Evolutionary conservation across 92 coral and sea anemone genomes (phyloP), one percentile per base, ranked within the genome.

Genomic region (Paragorgia papillata): DNA sequence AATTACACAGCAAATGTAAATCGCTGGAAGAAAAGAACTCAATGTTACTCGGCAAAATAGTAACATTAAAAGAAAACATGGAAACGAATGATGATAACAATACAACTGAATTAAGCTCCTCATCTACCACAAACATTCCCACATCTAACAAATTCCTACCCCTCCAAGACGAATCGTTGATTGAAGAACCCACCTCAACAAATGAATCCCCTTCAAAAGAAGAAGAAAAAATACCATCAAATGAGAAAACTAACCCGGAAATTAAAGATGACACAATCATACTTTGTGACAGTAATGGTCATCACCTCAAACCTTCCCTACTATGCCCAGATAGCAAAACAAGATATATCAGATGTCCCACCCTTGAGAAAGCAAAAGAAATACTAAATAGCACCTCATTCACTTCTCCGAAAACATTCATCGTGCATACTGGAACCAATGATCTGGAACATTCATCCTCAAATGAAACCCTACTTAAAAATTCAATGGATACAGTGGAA

Each of bases 241-340:
- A n/a, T n/a, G n/a, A n/a, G n/a, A n/a, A n/a, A n/a, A n/a, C n/a
- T n/a, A 28, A 31, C 26, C 20, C 15, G 2, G 46, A 63, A 3
- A 33, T 2, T 17, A n/a, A 68, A 6, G 24, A 7, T 9, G 58
- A 68, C 30, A 68, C 56, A 0, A 48, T 68, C 8, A 68, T 68
- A 15, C 75, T 68, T 17, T 68, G 57, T 26, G 75, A 68, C 25
- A 68, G 75, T 15, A 68, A 68, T 68, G 75, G 75, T 24, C 32
- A 57, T 1, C 30, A 41, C 24, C 20, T 68, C 7, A 48, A 68
- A 5, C 33, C 75, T 20, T n/a, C 10, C 2, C 28, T 68, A 12
- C 57, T 68, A 10, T 68, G 75, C 50, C 75, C 75, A 22, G 24
- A 46, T 18, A 2, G 30, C 1, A 43, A 4, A 2, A 46, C 59